Evolutionary conservation across 53 echinoderm and acorn worm species (phyloP).

Genomic region (Holothuria scabra): DNA sequence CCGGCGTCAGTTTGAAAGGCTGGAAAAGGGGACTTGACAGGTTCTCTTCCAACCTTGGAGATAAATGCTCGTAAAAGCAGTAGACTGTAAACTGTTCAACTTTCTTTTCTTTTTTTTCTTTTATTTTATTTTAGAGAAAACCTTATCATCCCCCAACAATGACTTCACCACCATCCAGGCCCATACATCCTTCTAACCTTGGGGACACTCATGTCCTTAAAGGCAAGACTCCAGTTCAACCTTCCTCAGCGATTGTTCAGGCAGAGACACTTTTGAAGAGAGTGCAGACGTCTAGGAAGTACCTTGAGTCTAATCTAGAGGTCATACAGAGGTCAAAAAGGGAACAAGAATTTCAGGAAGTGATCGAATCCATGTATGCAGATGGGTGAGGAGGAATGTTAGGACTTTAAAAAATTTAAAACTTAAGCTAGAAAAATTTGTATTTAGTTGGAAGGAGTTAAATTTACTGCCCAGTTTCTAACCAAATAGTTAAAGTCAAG

Average conservation of each 20-base stretch:
- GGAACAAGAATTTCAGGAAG: conserved; percentile 78
- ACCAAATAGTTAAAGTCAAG: too few species aligned
- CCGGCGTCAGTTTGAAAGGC: too few species aligned
- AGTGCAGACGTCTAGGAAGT: conserved; percentile 72
- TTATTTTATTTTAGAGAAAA: conserved; percentile 59
- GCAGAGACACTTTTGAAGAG: conserved; percentile 72
- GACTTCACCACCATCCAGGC: conserved; percentile 32
- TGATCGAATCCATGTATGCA: conserved; percentile 66
- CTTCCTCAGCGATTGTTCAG: conserved; percentile 37
- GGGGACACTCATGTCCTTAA: background rate
- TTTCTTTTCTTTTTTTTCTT: conserved; percentile 6
- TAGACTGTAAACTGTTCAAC: background rate
- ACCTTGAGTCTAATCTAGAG: conserved; percentile 82
- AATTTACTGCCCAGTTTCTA: too few species aligned
- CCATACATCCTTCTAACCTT: background rate
- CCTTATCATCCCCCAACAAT: conserved; percentile 20
- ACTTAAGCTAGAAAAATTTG: too few species aligned
- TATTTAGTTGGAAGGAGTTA: too few species aligned
- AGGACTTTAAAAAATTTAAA: too few species aligned
- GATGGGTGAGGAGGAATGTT: conserved; percentile 67
- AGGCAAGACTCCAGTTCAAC: background rate
- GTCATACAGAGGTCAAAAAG: conserved; percentile 67
- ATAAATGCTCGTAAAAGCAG: too few species aligned
- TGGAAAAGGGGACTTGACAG: too few species aligned
- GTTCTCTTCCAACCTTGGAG: too few species aligned